These are phyloP conservation scores for Drosophila hamatofila DNA, from an alignment of 2,888 invertebrate species.

Conservation along the genomic window DNA sequence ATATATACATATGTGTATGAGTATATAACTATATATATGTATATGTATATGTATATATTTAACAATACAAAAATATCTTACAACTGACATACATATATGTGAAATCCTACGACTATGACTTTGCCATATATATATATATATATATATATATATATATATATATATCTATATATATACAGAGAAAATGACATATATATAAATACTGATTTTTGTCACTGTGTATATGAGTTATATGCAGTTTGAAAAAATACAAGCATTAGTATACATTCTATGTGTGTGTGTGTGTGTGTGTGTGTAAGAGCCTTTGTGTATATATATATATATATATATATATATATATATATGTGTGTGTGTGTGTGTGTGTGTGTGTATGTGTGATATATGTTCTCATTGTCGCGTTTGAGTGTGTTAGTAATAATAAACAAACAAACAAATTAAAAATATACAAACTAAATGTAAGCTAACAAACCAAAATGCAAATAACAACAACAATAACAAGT, in stretches of 20 bases:
- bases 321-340: too few relatives aligned
- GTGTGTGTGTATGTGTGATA: slow-evolving; percentile 13
- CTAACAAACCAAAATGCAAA: slow-evolving; percentile 54
- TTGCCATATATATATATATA: slow-evolving; percentile 66
- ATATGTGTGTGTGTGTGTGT: neutral
- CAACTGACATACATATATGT: slow-evolving; percentile 69
- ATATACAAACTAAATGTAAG: slow-evolving; percentile 70
- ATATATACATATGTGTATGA: slow-evolving; percentile 38
- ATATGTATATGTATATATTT: slow-evolving; percentile 36
- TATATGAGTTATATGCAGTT: slow-evolving; percentile 22
- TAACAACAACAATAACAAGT: slow-evolving; percentile 16
- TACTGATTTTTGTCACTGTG: slow-evolving; percentile 16
- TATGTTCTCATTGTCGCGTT: slow-evolving; percentile 48
- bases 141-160: neutral
- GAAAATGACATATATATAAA: neutral
- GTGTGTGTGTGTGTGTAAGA: slow-evolving; percentile 6
- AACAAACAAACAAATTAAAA: slow-evolving; percentile 14
- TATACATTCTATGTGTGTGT: slow-evolving; percentile 8
- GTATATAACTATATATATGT: slow-evolving; percentile 5
- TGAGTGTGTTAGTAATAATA: slow-evolving; percentile 41
- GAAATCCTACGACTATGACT: slow-evolving; percentile 78
- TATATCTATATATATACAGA: slow-evolving; percentile 33
- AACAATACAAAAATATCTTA: slow-evolving; percentile 55
- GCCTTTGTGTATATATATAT: too few relatives aligned
- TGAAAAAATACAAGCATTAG: slow-evolving; percentile 10